Evolutionary conservation across 2,888 invertebrate genomes (phyloP).

Genomic region (Cerastis rubricosa): DNA sequence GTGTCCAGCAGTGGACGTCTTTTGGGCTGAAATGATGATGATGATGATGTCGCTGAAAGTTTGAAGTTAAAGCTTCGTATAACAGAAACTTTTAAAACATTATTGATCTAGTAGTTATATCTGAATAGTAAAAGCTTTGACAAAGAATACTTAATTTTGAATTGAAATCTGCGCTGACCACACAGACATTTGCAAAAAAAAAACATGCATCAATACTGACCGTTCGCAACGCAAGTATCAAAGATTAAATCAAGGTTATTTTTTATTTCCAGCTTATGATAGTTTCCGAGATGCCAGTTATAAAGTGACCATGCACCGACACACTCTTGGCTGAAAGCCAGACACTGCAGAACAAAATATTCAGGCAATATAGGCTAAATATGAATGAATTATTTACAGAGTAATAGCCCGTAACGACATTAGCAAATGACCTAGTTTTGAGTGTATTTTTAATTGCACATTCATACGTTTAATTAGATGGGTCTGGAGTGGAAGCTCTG

Average conservation of each 20-base stretch:
- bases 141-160: neutral
- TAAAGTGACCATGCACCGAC: constrained; percentile 67
- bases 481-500: neutral
- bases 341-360: constrained; percentile 71
- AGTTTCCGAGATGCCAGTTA: constrained; percentile 63
- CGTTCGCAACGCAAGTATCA: constrained; percentile 48
- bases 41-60: neutral
- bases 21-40: no score
- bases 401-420: constrained; percentile 64
- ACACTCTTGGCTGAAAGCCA: constrained; percentile 75
- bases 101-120: neutral
- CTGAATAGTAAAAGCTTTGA: neutral
- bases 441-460: constrained; percentile 55
- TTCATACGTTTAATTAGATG: constrained; percentile 14
- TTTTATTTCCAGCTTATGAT: constrained; percentile 63
- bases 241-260: constrained; percentile 65
- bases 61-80: neutral
- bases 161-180: neutral
- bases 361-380: constrained; percentile 68
- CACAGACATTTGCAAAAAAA: neutral
- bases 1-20: no score
- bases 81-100: neutral
- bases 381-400: constrained; percentile 68
- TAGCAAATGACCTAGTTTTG: constrained; percentile 61
- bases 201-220: constrained; percentile 32